These are phyloP conservation scores for Nomada ferruginata DNA, from an alignment of 2,888 invertebrate genomes.

Conservation along the genomic window DNA sequence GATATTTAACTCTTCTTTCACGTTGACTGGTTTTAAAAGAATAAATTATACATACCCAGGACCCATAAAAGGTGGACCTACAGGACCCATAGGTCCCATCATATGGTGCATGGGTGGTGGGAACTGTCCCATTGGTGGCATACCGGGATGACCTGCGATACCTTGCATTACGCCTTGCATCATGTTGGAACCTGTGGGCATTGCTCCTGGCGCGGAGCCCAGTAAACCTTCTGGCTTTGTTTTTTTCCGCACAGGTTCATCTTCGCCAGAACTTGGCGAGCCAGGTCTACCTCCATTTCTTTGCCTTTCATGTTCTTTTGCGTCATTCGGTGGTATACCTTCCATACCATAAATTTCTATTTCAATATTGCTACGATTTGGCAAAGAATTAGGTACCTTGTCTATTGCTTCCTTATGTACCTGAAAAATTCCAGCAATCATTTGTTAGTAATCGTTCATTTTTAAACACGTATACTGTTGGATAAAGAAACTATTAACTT, in stretches of 20 bases:
- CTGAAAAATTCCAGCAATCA: slow-evolving; percentile 83
- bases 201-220: slow-evolving; percentile 87
- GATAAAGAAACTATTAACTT: not conserved
- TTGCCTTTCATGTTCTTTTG: slow-evolving; percentile 96
- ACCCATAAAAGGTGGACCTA: slow-evolving; percentile 92
- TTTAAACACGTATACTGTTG: not conserved
- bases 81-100: slow-evolving; percentile 88
- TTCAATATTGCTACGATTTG: slow-evolving; percentile 98
- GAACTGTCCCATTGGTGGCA: slow-evolving; percentile 87
- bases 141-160: slow-evolving; percentile 85
- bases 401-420: slow-evolving; percentile 99
- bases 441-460: not conserved
- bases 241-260: slow-evolving; percentile 92
- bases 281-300: slow-evolving; percentile 89
- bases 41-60: slow-evolving; percentile 84
- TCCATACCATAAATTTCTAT: slow-evolving; percentile 99
- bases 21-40: slow-evolving; percentile 52
- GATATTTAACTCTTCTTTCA: slow-evolving; percentile 59
- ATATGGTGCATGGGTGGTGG: slow-evolving; percentile 86
- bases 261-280: slow-evolving; percentile 93
- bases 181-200: slow-evolving; percentile 87
- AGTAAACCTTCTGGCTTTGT: slow-evolving; percentile 89
- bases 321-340: slow-evolving; percentile 98
- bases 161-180: slow-evolving; percentile 88
- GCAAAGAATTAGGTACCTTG: slow-evolving; percentile 99